Evolutionary conservation across 2,113 vertebrate species (phyloP).

Genomic region (Spilogale gracilis): DNA sequence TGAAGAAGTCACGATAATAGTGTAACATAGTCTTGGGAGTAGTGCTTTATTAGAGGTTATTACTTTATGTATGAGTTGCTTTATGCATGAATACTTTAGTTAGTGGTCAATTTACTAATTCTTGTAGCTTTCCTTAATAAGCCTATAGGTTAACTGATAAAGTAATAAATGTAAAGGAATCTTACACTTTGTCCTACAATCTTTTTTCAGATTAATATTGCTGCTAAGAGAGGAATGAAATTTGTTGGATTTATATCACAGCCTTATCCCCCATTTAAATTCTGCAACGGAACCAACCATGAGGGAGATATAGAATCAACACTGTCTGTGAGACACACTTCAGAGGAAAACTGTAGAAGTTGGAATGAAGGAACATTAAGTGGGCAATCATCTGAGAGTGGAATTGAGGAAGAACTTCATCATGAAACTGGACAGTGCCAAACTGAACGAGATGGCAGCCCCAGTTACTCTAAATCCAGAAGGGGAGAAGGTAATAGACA

Average conservation of each 20-base stretch:
- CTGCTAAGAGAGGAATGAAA: conserved; percentile 92
- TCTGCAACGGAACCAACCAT: conserved; percentile 84
- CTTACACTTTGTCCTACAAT: conserved; percentile 12
- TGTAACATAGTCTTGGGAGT: background rate
- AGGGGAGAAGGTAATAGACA: conserved; percentile 86
- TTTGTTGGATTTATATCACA: conserved; percentile 95
- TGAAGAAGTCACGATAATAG: background rate
- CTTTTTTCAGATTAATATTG: conserved; percentile 92
- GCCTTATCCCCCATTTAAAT: conserved; percentile 84
- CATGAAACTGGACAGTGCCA: conserved; percentile 78
- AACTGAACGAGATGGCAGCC: conserved; percentile 78
- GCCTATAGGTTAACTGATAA: background rate
- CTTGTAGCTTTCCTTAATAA: background rate
- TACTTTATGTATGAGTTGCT: background rate
- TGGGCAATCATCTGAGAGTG: conserved; percentile 85
- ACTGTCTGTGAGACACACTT: conserved; percentile 41
- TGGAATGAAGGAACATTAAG: conserved; percentile 84
- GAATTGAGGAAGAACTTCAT: conserved; percentile 84
- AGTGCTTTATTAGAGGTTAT: background rate
- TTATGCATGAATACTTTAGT: background rate
- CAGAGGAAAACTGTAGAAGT: conserved; percentile 84
- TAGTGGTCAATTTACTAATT: background rate
- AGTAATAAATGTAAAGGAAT: background rate
- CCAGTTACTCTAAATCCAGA: conserved; percentile 68
- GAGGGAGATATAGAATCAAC: conserved; percentile 80